Base-by-base conservation (phyloP, 1,140 invertebrate genomes). In the Leguminivora glycinivorella region DNA sequence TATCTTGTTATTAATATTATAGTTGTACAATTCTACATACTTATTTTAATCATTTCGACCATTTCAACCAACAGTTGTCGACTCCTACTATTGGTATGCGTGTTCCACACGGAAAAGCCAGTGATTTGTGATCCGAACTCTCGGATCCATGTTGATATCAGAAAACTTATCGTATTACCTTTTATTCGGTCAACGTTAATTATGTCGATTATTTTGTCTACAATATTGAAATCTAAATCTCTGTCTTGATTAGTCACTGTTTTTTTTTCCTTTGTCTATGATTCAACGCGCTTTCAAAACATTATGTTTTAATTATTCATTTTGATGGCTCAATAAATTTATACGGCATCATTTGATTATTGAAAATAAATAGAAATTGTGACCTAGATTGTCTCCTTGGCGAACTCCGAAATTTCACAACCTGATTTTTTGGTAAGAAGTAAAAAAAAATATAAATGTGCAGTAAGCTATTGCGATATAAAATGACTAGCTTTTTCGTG, bases 51-150 rank as follows among this genome's bases (percentile, higher is more conserved):
- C n/a, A n/a, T n/a, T n/a, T n/a, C n/a, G n/a, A n/a, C n/a, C 38
- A 25, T 12, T 25, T 12, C 19, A 58, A 67, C 70, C 56, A 72
- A 78, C 72, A 68, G 78, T 79, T 79, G 68, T 22, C 63, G 19
- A 75, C 69, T 17, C 22, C 74, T 77, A 71, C 6, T 47, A 52
- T 70, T 17, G 26, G 47, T 29, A 74, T 77, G 78, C 75, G 78
- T 78, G 78, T 56, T 34, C 40, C 25, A 70, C 68, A 77, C 71
- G 70, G 76, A 75, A 79, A 79, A 80, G 71, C 69, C 56, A n/a
- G 68, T 80, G 80, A 82, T 82, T 82, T 82, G 80, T 78, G 76
- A 80, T 78, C 72, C 74, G 68, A 69, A 70, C 24, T 47, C 70
- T 67, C 66, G 63, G 68, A 81, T 79, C 76, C 78, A 78, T 80